Conservation (phyloP, 2,797 vertebrate species). For the Setipinna tenuifilis region DNA sequence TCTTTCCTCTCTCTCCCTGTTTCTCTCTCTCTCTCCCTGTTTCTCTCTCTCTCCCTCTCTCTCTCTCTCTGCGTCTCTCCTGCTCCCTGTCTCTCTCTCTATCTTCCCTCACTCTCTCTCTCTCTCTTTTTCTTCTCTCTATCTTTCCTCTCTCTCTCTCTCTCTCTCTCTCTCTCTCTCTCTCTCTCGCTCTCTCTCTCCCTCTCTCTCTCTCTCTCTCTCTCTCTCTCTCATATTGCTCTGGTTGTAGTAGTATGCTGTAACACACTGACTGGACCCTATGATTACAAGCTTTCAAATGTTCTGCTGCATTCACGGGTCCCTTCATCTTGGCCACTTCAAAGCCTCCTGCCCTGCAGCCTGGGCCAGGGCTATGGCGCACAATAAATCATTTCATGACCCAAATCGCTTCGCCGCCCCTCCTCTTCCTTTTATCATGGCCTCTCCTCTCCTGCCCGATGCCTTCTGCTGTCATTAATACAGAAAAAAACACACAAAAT, state of each 20-base stretch:
- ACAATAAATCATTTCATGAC: slow-evolving; percentile 57
- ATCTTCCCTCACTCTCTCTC: background rate
- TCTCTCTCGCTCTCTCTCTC: background rate
- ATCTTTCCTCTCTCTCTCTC: background rate
- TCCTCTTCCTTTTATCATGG: slow-evolving; percentile 52
- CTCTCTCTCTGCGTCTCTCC: background rate
- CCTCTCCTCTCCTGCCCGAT: slow-evolving; percentile 43
- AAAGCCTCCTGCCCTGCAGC: slow-evolving; percentile 62
- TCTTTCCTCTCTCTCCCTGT: no score
- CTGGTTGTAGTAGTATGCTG: background rate
- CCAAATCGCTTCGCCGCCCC: slow-evolving; percentile 49
- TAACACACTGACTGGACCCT: slow-evolving; percentile 42
- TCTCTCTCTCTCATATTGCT: background rate
- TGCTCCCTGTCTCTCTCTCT: background rate
- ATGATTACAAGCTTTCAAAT: slow-evolving; percentile 57
- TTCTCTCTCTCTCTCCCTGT: background rate
- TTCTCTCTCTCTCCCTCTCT: background rate
- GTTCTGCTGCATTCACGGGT: slow-evolving; percentile 43
- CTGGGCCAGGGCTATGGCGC: slow-evolving; percentile 42
- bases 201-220: background rate
- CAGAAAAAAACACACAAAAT: slow-evolving; percentile 46
- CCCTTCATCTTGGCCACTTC: slow-evolving; percentile 64
- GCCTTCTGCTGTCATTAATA: slow-evolving; percentile 46
- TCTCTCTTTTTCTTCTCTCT: background rate
- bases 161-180: background rate